Percentiles rank a stretch among this genome's conserved stretches.
Evolutionary conservation across 2,113 vertebrate species (phyloP).

Genomic region (Dryoscopus gambensis): DNA sequence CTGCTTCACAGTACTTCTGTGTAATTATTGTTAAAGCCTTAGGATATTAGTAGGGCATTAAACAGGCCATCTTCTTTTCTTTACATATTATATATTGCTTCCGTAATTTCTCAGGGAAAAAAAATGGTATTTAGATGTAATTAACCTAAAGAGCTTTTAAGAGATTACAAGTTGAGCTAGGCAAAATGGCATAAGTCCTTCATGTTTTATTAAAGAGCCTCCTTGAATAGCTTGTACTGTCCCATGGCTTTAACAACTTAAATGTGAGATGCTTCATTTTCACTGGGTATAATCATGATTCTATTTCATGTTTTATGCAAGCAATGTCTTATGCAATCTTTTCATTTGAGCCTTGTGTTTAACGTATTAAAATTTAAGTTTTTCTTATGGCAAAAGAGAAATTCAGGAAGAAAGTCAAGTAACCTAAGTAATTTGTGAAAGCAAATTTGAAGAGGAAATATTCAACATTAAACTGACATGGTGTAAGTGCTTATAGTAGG

Average conservation of each 20-base stretch:
- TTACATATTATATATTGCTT: slow-evolving; percentile 13
- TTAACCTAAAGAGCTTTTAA: slow-evolving; percentile 39
- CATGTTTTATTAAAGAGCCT: slow-evolving; percentile 18
- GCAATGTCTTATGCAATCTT: background rate
- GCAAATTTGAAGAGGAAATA: background rate
- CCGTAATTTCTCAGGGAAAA: slow-evolving; percentile 6
- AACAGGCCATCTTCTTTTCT: slow-evolving; percentile 5
- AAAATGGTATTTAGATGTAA: slow-evolving; percentile 15
- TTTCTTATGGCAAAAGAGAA: background rate
- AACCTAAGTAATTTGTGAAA: background rate
- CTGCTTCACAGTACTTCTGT: slow-evolving; percentile 45
- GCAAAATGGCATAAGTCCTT: background rate
- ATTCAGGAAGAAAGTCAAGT: background rate
- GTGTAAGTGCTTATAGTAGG: background rate
- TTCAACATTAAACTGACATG: background rate
- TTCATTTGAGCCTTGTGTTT: background rate
- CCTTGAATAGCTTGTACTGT: background rate
- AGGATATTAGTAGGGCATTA: slow-evolving; percentile 51
- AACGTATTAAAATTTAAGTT: background rate
- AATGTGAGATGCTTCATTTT: background rate
- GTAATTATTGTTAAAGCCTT: slow-evolving; percentile 62
- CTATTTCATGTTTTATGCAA: background rate
- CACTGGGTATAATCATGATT: background rate
- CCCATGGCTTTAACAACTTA: background rate
- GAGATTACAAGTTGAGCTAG: slow-evolving; percentile 1